Evolutionary conservation across 2,888 invertebrate genomes (phyloP), one percentile per base, ranked within the genome.

Genomic region (Diogma glabrata): DNA sequence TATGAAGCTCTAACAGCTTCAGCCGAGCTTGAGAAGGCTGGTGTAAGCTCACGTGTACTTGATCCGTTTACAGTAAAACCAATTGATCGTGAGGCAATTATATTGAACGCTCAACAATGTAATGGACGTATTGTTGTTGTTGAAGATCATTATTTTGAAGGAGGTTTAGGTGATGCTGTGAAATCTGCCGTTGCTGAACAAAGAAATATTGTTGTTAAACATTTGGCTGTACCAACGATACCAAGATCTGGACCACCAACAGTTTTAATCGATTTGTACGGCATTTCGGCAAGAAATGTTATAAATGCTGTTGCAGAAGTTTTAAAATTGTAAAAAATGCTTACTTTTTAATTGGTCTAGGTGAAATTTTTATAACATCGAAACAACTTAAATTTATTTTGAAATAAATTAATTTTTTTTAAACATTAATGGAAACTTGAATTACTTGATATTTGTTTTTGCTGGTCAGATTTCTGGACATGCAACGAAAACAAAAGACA

Each of bases 31-130:
- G 76, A 75, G 8, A 79, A 80, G 61, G 65, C 67, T n/a, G 86
- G 86, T 12, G 73, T 94, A 50, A 73, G 80, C 52, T 81, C 84
- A 1, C 79, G 95, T 43, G 84, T 99, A 19, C 67, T 99, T 65
- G 99, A 99, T 75, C 90, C 88, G 6, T 99, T 96, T 74, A 95
- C 96, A 9, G 73, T 97, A 54, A 97, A 99, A 72, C 99, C 99
- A 1, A 73, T 99, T 58, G 99, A 99, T 72, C 78, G 74, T 51
- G 79, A 77, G 1, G 76, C 82, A 2, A 81, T 99, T 36, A 67
- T 84, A 36, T 72, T 75, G 49, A 81, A 90, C 67, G 95, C 92
- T 3, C 75, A 76, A 55, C 84, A 83, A 51, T 83, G 79, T 51
- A 86, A 85, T 7, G 93, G 93, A 2, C 75, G 81, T 9, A 79